Conservation (phyloP, 2,113 vertebrate genomes). For the Sceloporus tristichus region DNA sequence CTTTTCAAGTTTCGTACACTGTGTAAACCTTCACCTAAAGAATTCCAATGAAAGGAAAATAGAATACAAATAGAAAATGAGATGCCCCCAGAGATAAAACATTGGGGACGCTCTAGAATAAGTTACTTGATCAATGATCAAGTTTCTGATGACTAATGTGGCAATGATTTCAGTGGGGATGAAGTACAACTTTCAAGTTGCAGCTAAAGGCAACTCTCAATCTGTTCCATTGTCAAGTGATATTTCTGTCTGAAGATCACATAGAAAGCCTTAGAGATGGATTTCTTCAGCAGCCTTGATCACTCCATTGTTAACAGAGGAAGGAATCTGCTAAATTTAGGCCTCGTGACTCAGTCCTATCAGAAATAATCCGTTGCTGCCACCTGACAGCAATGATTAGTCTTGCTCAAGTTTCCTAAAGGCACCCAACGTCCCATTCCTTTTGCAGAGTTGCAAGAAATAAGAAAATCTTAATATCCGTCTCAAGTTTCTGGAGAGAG, state of each 20-base stretch:
- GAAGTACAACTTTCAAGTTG: not conserved
- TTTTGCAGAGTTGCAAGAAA: not conserved
- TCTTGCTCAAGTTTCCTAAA: not conserved
- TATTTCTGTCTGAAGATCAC: not conserved
- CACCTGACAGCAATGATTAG: not conserved
- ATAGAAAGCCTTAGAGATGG: not conserved
- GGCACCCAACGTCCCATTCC: not conserved
- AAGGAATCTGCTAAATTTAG: not conserved
- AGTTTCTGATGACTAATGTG: not conserved
- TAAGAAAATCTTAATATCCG: not conserved
- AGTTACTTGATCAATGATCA: not conserved
- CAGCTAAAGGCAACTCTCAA: not conserved
- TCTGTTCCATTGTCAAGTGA: slow-evolving; percentile 22
- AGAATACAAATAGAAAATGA: slow-evolving; percentile 5
- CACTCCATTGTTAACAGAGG: too few species aligned
- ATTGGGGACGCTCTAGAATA: not conserved
- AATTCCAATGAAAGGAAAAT: not conserved
- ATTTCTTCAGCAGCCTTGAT: not conserved
- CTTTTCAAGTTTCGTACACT: not conserved
- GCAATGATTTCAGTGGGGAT: not conserved
- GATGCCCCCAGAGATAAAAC: slow-evolving; percentile 15
- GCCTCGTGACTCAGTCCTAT: not conserved
- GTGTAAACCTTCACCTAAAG: not conserved
- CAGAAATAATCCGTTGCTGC: not conserved
- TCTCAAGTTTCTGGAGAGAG: too few species aligned